Conservation (phyloP, 2,888 invertebrate genomes). For the Coremacera marginata region DNA sequence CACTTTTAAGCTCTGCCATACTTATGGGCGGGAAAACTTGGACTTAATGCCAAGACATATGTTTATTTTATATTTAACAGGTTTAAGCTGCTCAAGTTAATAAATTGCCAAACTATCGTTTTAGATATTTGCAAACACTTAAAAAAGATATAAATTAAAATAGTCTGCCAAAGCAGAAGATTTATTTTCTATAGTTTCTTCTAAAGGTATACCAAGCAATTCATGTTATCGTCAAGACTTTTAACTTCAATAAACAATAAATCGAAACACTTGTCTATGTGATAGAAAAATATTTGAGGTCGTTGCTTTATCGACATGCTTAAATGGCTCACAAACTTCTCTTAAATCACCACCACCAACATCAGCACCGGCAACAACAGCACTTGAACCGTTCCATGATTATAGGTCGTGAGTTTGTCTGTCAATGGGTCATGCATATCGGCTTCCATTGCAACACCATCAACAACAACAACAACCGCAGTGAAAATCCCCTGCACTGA, state of each 20-base stretch:
- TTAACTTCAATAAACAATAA: conserved; percentile 14
- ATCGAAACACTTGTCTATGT: conserved; percentile 38
- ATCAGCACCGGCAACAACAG: not conserved
- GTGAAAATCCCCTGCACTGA: conserved; percentile 45
- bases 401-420: conserved; percentile 59
- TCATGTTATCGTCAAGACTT: too few species aligned
- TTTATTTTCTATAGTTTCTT: too few species aligned
- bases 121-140: too few species aligned
- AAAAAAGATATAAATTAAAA: too few species aligned
- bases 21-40: too few species aligned
- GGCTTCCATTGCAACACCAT: conserved; percentile 27
- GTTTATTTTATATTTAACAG: too few species aligned
- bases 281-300: conserved; percentile 32
- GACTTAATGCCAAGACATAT: too few species aligned
- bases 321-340: not conserved
- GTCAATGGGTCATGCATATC: conserved; percentile 57
- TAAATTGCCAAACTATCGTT: too few species aligned
- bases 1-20: too few species aligned
- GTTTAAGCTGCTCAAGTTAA: too few species aligned
- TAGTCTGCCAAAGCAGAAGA: too few species aligned
- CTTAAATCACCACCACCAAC: not conserved
- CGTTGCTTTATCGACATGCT: conserved; percentile 9
- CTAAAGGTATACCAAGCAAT: too few species aligned
- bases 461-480: conserved; percentile 2
- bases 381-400: not conserved